These are phyloP conservation scores for Clarias platycephalus DNA, from an alignment of 2,797 vertebrate species.

Conservation along the genomic window DNA sequence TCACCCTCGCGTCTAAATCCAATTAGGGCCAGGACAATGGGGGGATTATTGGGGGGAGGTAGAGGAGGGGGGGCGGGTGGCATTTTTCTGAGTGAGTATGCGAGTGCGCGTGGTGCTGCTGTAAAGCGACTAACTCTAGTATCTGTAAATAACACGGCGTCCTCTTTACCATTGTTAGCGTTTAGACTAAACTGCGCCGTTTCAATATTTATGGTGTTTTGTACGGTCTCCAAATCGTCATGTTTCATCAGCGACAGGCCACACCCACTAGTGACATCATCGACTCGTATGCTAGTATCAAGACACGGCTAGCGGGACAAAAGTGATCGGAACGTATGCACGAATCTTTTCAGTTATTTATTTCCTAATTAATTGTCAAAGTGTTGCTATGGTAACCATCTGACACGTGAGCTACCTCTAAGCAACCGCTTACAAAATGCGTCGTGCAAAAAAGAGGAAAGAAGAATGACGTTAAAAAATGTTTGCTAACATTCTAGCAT, in stretches of 20 bases:
- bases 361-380: neutral
- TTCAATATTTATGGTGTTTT: neutral
- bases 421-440: neutral
- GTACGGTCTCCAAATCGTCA: neutral
- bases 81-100: constrained; percentile 65
- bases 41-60: constrained; percentile 89
- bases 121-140: neutral
- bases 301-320: neutral
- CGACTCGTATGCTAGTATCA: neutral
- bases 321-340: neutral
- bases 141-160: neutral
- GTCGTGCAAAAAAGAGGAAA: neutral
- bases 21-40: constrained; percentile 97
- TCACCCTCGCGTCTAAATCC: constrained; percentile 79
- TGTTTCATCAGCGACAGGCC: neutral
- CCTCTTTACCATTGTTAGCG: neutral
- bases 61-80: constrained; percentile 81
- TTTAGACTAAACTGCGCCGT: no score
- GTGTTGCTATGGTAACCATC: neutral
- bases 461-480: neutral
- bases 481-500: constrained; percentile 2
- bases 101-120: neutral
- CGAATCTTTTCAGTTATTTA: neutral
- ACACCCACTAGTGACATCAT: neutral
- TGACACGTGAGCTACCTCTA: neutral